These are phyloP conservation scores for Potamilus streckersoni DNA, from an alignment of 1,140 invertebrate genomes.

Conservation along the genomic window DNA sequence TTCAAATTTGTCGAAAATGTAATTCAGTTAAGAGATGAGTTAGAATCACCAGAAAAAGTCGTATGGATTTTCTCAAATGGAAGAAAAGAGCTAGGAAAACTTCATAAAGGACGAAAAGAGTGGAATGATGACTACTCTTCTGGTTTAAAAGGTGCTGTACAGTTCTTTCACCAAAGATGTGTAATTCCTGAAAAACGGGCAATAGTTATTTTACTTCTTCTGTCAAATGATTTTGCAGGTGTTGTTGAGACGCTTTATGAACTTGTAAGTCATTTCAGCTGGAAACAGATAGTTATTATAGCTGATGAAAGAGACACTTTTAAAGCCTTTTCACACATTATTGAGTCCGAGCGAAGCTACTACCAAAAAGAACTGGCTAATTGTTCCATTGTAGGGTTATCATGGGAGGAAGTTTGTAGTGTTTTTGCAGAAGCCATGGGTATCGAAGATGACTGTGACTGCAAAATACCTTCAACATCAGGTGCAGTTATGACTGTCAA, in stretches of 20 bases:
- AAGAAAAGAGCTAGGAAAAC: constrained; percentile 4
- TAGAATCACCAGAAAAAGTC: constrained; percentile 14
- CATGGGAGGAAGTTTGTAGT: constrained; percentile 16
- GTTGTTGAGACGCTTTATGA: constrained; percentile 22
- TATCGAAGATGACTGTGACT: constrained; percentile 1
- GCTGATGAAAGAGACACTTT: constrained; percentile 4
- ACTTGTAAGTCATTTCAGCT: constrained; percentile 15
- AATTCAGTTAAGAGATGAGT: background rate
- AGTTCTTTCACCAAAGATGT: constrained; percentile 20
- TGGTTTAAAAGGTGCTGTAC: constrained; percentile 18
- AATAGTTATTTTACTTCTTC: constrained; percentile 15
- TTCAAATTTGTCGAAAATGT: constrained; percentile 11
- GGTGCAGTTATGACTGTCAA: constrained; percentile 10
- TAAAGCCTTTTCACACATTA: constrained; percentile 4
- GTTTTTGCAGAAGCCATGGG: constrained; percentile 6
- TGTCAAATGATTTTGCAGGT: constrained; percentile 26
- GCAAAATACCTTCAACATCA: constrained; percentile 4
- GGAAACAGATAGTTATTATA: constrained; percentile 20
- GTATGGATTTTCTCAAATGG: constrained; percentile 32
- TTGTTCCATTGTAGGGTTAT: constrained; percentile 6
- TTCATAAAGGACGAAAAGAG: background rate
- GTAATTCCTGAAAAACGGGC: constrained; percentile 24
- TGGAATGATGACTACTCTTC: constrained; percentile 21
- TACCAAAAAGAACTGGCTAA: background rate
- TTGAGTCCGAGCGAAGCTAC: constrained; percentile 1